Evolutionary conservation across 1,140 invertebrate species (phyloP), one percentile per base, ranked within the genome.

Genomic region (Megalopta genalis): DNA sequence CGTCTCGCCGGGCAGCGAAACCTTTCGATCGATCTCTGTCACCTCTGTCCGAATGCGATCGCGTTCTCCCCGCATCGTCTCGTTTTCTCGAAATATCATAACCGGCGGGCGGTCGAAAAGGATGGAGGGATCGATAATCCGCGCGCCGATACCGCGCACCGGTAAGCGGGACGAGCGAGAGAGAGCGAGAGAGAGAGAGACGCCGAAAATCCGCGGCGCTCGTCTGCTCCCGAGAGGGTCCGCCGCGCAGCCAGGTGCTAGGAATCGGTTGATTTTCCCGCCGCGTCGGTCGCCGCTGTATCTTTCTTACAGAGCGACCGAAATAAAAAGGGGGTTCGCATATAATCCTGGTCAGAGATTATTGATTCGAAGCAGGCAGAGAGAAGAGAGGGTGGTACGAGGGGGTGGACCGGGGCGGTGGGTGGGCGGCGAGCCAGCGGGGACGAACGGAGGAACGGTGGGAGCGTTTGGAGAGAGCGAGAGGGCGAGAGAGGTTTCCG

Each of bases 111-210:
- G 72, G 16, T 73, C 32, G 81, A 71, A 77, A 80, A 86, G 85
- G 86, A 89, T 76, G 83, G 80, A 81, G 89, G 88, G 90, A 92
- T 92, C 91, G 90, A 92, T 92, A 92, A 92, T 90, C 87, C 90
- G 87, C 80, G 87, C 88, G 87, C 85, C 86, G 86, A 90, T 89
- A 88, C 84, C 87, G 89, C 89, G 88, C 90, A 85, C 83, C 81
- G 76, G 46, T 70, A n/a, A 60, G 62, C 76, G 73, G 39, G 64
- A 62, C n/a, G 27, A 70, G 64, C 70, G 25, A 65, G 57, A 77
- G 60, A 64, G n/a, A 60, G 62, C 76, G 73, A 37, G 64, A 62
- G 27, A 70, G 64, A 74, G 25, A 65, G 57, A 77, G 60, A 64
- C 23, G 32, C 21, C 42, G 18, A 32, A 78, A 46, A 75, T 14